phyloP scores from a whole-genome alignment of 2,113 vertebrate genomes.

The Mus pahari region DNA sequence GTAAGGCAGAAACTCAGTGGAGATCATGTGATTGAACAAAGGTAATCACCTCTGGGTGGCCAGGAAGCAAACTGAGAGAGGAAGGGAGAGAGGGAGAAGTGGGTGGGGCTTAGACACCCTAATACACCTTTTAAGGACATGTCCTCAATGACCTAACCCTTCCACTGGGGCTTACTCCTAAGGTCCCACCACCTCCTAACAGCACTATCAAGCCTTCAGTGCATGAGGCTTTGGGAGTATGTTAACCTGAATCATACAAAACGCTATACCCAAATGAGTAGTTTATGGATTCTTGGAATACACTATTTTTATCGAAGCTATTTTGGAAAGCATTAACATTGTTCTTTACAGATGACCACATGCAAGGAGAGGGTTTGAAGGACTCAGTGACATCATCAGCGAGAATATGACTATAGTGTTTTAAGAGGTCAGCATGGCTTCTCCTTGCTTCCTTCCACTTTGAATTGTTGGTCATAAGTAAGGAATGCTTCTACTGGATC shows the following conservation, averaged over 20 bases:
- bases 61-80: neutral
- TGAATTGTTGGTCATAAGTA: neutral
- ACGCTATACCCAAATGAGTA: neutral
- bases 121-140: neutral
- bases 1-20: neutral
- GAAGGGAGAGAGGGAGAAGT: neutral
- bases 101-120: neutral
- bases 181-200: too few species aligned
- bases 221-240: neutral
- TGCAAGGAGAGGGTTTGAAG: neutral
- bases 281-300: conserved; percentile 10
- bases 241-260: neutral
- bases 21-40: neutral
- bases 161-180: neutral
- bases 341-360: neutral
- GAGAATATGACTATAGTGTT: neutral
- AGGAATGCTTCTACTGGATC: neutral
- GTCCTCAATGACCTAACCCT: neutral
- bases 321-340: neutral
- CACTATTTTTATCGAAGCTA: neutral
- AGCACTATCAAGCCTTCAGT: neutral
- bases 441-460: neutral
- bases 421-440: neutral
- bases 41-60: rapidly evolving
- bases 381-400: neutral